Percentiles rank a stretch among this genome's conserved stretches.
These are phyloP conservation scores for Dasypus novemcinctus DNA, from an alignment of 2,113 vertebrate species.

Conservation along the genomic window DNA sequence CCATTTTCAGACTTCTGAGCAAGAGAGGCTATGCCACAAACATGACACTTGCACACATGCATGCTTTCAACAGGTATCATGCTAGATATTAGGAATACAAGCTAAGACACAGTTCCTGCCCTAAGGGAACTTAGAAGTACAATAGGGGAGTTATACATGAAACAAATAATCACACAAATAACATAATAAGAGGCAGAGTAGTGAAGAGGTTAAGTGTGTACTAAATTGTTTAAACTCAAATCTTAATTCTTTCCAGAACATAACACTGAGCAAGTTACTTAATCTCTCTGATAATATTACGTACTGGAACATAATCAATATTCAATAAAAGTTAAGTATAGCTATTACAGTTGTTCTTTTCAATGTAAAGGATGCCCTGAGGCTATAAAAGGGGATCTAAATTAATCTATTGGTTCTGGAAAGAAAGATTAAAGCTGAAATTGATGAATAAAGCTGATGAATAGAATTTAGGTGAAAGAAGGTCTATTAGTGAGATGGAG, in stretches of 20 bases:
- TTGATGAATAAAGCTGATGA: neutral
- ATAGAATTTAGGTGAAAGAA: constrained; percentile 4
- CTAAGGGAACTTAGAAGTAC: neutral
- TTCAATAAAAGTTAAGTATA: neutral
- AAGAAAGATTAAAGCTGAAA: neutral
- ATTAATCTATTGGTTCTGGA: neutral
- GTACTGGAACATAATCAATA: neutral
- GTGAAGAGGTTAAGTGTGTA: neutral
- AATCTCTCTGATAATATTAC: neutral
- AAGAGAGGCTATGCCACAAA: neutral
- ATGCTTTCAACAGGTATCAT: neutral
- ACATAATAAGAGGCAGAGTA: neutral
- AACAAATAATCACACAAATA: neutral
- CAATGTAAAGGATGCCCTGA: neutral
- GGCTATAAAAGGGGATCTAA: neutral
- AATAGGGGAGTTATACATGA: neutral
- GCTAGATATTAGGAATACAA: neutral
- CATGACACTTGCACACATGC: neutral
- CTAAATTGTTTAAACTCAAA: constrained; percentile 5
- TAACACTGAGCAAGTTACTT: neutral
- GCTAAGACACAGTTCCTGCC: neutral
- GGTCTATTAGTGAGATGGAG: neutral
- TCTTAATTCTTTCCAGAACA: neutral
- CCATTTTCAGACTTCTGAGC: neutral
- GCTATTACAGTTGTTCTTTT: neutral